Evolutionary conservation across 2,888 invertebrate genomes (phyloP), one percentile per base, ranked within the genome.

Genomic region (Sphaeridia pumilis): DNA sequence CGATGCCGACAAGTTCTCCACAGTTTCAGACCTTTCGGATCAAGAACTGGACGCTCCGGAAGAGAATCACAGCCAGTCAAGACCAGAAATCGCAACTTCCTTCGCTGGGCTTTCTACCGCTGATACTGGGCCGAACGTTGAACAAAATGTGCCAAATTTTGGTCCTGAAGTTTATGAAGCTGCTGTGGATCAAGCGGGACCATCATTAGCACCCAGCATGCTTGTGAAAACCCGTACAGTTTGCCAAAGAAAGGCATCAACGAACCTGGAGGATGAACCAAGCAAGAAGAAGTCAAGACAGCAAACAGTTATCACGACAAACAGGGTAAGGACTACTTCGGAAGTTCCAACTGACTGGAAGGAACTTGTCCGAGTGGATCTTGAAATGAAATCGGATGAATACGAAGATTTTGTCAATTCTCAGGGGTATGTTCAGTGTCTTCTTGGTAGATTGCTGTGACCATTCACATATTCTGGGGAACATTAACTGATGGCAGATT

Each of bases 371-470:
- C 20, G 12, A 12, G 2, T 31, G 21, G 43, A 35, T 24, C 24
- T 52, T 5, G 31, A 14, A 10, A 26, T 47, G 17, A 43, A 10
- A 14, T 5, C 24, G 3, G 47, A n/a, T 20, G 52, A 47, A 21
- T 47, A 36, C 34, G 10, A 36, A 2, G 34, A 41, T 1, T 52
- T 52, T 42, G 34, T 24, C 7, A 20, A 43, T 35, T 20, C 26
- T 24, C 47, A 52, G 35, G 47, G 52, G 52, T 52, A 34, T 14
- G 38, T 20, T 38, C 17, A 17, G 12, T 38, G 31, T 31, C 14
- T 7, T 31, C 14, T 31, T 31, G 31, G 7, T 31, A 10, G 7
- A 14, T 31, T 7, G n/a, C n/a, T n/a, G n/a, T n/a, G n/a, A n/a
- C n/a, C n/a, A n/a, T n/a, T n/a, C n/a, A n/a, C n/a, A n/a, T n/a